Percentiles rank a stretch among this genome's conserved stretches.
Evolutionary conservation across 2,113 vertebrate species (phyloP).

Genomic region (Melanocharis versteri): DNA sequence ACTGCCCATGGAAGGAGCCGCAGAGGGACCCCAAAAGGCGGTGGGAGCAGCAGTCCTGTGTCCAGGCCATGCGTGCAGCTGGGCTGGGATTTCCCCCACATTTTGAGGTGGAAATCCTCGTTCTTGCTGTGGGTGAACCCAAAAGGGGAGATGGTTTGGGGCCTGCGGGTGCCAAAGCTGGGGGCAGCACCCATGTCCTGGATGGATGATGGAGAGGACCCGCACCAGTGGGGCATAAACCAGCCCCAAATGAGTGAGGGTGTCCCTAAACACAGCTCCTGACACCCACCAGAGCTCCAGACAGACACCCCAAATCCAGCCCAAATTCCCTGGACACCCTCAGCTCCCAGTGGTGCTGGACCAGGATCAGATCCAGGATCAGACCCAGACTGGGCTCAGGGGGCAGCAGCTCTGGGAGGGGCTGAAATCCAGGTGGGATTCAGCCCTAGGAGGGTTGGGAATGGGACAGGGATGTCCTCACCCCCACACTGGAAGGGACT

Average conservation of each 20-base stretch:
- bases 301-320: not conserved
- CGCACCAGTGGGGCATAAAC: accelerated
- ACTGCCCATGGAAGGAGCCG: not conserved
- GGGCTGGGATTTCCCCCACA: not conserved
- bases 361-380: not conserved
- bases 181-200: not conserved
- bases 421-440: not conserved
- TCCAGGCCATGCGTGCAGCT: not conserved
- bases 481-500: accelerated
- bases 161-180: not conserved
- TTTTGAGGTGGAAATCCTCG: not conserved
- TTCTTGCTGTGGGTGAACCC: not conserved
- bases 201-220: not conserved
- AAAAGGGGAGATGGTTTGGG: not conserved
- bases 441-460: not conserved
- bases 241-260: not conserved
- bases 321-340: not conserved
- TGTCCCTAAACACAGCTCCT: not conserved
- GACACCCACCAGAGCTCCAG: not conserved
- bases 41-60: not conserved
- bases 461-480: not conserved
- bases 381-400: not conserved
- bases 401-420: not conserved
- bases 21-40: not conserved
- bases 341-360: accelerated